phyloP scores from a whole-genome alignment of 2,113 vertebrate genomes.

The Nyctibius bracteatus region DNA sequence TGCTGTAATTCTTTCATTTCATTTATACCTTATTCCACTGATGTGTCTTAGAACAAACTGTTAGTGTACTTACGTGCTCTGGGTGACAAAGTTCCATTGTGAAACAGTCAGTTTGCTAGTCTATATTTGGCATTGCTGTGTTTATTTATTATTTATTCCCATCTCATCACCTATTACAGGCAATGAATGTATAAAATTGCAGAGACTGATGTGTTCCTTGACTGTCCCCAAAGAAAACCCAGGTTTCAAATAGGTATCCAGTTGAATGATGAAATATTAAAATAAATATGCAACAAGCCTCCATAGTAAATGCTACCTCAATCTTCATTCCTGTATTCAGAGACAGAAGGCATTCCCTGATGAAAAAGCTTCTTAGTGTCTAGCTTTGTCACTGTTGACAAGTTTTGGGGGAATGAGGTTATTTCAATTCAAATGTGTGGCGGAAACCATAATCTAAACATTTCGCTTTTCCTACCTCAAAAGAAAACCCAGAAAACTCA shows the following conservation, averaged over 20 bases:
- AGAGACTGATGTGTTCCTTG: neutral
- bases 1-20: neutral
- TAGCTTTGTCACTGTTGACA: neutral
- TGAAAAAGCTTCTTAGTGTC: neutral
- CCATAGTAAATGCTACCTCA: neutral
- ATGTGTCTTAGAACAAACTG: neutral
- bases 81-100: neutral
- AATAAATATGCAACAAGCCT: neutral
- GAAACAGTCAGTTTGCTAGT: neutral
- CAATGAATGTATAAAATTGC: neutral
- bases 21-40: neutral
- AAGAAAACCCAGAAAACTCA: neutral
- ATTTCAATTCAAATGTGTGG: neutral
- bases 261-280: slow-evolving; percentile 7
- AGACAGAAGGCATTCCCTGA: neutral
- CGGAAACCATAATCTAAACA: neutral
- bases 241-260: neutral
- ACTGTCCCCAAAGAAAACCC: neutral
- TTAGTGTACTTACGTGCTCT: neutral
- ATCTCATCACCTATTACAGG: slow-evolving; percentile 16
- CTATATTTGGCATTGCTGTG: neutral
- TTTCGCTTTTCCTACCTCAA: neutral
- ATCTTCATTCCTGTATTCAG: neutral
- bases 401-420: neutral
- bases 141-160: slow-evolving; percentile 42